Evolutionary conservation across 2,888 invertebrate genomes (phyloP), one percentile per base, ranked within the genome.

Genomic region (Suillia variegata): DNA sequence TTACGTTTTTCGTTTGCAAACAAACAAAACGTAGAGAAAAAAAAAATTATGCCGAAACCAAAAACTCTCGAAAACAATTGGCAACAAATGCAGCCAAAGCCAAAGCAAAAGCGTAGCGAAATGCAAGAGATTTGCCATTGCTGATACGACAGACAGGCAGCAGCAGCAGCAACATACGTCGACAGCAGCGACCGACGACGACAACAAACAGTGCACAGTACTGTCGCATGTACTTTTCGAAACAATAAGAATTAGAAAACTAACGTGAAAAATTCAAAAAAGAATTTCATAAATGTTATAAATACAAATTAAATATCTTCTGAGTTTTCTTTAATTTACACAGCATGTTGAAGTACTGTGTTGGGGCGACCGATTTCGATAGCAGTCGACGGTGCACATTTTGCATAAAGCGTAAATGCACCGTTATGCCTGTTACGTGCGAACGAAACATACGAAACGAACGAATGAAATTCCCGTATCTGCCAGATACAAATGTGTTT

Each of bases 391-490:
- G 45, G 20, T 31, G 26, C 47, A 47, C 26, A 22, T 54, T 45
- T 54, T 20, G 33, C 20, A 45, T 45, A 45, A 45, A 45, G 51
- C 51, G 31, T 51, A 51, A 51, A 51, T 51, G 51, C 51, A 49
- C 49, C 49, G 49, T 49, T 49, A 49, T 49, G 21, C 18, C 22
- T 13, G n/a, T 6, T 49, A 49, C 33, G 49, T 49, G 49, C 38
- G 38, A 38, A 38, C 38, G 50, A 24, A 24, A 8, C 12, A 38
- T 13, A 6, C 38, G n/a, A 38, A 38, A n/a, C n/a, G 8, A 8
- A 38, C 38, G 38, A 13, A 38, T n/a, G 38, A 26, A 26, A 26
- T 26, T 26, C 26, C 10, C 6, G 26, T 26, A 26, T 26, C 26
- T 26, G n/a, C 38, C n/a, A 38, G 38, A 38, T 38, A 38, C 45